Base-by-base conservation (phyloP, 1,140 invertebrate species). In the Bombus pascuorum region DNA sequence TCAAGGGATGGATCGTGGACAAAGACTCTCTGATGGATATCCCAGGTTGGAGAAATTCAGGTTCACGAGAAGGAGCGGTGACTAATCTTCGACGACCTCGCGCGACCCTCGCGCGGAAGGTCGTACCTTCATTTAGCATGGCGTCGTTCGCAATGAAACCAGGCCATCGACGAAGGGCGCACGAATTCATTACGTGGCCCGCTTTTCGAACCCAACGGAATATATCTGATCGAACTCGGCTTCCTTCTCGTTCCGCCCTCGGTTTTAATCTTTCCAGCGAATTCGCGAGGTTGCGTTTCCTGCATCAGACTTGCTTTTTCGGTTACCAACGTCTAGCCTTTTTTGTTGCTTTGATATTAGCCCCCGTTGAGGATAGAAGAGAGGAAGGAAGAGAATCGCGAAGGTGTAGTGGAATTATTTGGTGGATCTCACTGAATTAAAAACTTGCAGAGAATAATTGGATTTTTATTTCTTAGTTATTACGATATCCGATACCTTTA, bases 181-280 rank as follows among this genome's bases (percentile, higher is more conserved):
- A 90, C 87, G 90, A 91, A 90, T 91, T 91, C 87, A 90, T 90
- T 91, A 91, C 76, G 83, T 83, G 87, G 87, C 84, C 80, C 89
- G 89, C 83, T 88, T 87, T 83, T 87, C 88, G 83, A 88, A 85
- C 71, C 59, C 82, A 42, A 59, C 72, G 75, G 81, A 82, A 91
- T 75, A 62, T 89, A 90, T 90, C 89, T 80, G 86, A 91, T 91
- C 89, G 89, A 87, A 89, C 47, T 66, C 79, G 53, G 42, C 32
- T 72, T 59, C 59, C 81, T 81, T 65, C 71, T 79, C 75, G 44
- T 77, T 62, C 66, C 39, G 18, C 37, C 80, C 80, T 59, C 77
- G 86, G 44, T 76, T 79, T 86, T 85, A 86, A 78, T 84, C 81
- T 85, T 83, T 47, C 65, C 66, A 32, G 34, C 53, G 68, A 47